Conservation (phyloP, 2,797 vertebrate species). For the Thaleichthys pacificus region DNA sequence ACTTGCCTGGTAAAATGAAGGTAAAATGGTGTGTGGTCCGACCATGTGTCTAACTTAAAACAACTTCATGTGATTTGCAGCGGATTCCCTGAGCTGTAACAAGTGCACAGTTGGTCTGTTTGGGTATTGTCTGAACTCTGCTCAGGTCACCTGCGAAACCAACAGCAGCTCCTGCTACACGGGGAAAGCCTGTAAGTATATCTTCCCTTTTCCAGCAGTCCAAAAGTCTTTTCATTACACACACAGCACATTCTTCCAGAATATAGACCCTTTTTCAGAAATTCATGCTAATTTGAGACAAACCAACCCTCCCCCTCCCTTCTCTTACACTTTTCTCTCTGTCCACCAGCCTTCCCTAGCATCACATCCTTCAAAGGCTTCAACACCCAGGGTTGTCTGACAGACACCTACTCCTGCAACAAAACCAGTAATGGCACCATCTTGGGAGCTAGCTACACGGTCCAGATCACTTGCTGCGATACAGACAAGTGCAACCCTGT, state of each 20-base stretch:
- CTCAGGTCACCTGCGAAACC: background rate
- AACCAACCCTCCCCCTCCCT: background rate
- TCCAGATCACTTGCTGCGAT: conserved; percentile 29
- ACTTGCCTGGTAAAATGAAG: no score
- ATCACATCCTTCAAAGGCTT: conserved; percentile 31
- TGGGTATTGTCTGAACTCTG: background rate
- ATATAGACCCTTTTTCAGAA: background rate
- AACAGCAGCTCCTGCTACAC: background rate
- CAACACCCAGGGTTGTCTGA: conserved; percentile 53
- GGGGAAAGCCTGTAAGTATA: conserved; percentile 12
- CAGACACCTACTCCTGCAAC: fast-evolving
- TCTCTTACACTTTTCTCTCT: conserved; percentile 18
- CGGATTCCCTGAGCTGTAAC: conserved; percentile 66
- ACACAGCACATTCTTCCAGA: background rate
- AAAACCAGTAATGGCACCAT: fast-evolving
- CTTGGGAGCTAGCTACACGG: fast-evolving
- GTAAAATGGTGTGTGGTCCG: background rate
- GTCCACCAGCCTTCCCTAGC: conserved; percentile 41
- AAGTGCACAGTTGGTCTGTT: conserved; percentile 37
- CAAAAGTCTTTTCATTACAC: background rate
- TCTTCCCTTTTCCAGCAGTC: no score
- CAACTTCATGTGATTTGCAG: conserved; percentile 51
- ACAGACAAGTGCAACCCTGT: conserved; percentile 55
- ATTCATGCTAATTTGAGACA: background rate
- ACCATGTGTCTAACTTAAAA: background rate